A percentile compares a stretch with the other conserved stretches of the same genome.
Conservation (phyloP, 1,140 invertebrate species). For the Neodiprion virginianus region DNA sequence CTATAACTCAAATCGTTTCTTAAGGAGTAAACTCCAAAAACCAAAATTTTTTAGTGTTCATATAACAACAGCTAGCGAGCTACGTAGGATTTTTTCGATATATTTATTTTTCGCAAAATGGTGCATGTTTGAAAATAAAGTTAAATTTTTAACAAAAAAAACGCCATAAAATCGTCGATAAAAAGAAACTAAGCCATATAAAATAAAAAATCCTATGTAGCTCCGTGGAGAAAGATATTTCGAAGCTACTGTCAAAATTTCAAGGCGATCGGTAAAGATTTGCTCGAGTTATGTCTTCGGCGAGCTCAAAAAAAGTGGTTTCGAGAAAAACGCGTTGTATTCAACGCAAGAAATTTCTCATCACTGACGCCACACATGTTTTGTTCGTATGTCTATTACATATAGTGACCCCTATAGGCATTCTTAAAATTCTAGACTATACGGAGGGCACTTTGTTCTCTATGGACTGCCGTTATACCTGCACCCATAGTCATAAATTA, state of each 20-base stretch:
- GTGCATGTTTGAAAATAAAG: slow-evolving; percentile 17
- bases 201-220: slow-evolving; percentile 26
- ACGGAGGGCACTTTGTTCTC: slow-evolving; percentile 13
- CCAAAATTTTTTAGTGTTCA: slow-evolving; percentile 24
- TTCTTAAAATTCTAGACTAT: slow-evolving; percentile 16
- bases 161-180: too few species aligned
- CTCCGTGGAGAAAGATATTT: slow-evolving; percentile 13
- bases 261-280: slow-evolving; percentile 20
- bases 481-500: slow-evolving; percentile 15
- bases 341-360: background rate
- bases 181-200: background rate
- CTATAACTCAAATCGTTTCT: too few species aligned
- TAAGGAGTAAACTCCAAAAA: too few species aligned
- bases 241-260: slow-evolving; percentile 18
- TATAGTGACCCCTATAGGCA: slow-evolving; percentile 15
- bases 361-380: background rate
- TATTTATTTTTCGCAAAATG: slow-evolving; percentile 22
- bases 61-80: slow-evolving; percentile 24
- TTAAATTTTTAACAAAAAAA: too few species aligned
- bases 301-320: slow-evolving; percentile 24
- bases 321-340: slow-evolving; percentile 22
- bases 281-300: slow-evolving; percentile 23
- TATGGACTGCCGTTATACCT: slow-evolving; percentile 16
- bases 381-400: slow-evolving; percentile 8
- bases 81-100: slow-evolving; percentile 11